Percentiles rank a stretch among this genome's conserved stretches.
phyloP scores from a whole-genome alignment of 2,888 invertebrate species.

The Xanthostigma xanthostigma region DNA sequence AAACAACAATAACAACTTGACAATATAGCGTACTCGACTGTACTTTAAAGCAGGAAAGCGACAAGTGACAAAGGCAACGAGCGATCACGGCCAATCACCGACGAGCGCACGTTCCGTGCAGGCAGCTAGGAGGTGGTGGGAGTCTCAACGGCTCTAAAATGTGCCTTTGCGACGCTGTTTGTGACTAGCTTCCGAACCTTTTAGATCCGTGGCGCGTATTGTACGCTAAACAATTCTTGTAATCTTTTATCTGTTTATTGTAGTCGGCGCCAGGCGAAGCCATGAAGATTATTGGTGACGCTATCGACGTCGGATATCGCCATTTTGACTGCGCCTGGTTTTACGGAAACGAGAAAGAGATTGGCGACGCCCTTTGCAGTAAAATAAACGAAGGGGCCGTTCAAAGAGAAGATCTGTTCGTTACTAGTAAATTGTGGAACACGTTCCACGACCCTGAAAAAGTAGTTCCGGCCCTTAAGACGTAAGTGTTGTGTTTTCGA shows the following conservation, averaged over 20 bases:
- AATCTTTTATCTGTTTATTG: conserved; percentile 7
- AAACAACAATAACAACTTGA: too few species aligned
- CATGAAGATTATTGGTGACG: conserved; percentile 51
- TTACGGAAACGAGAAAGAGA: conserved; percentile 63
- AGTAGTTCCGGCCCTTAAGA: conserved; percentile 23
- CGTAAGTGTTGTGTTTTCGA: too few species aligned
- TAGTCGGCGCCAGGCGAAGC: conserved; percentile 55
- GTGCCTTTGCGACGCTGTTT: too few species aligned
- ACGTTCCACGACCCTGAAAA: conserved; percentile 63
- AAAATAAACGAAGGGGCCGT: conserved; percentile 51
- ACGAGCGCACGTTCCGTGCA: too few species aligned
- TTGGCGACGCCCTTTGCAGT: conserved; percentile 50
- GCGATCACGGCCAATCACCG: too few species aligned
- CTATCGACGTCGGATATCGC: conserved; percentile 64
- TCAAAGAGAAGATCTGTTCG: conserved; percentile 53
- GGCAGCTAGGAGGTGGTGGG: too few species aligned
- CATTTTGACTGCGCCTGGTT: conserved; percentile 63
- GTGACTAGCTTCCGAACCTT: too few species aligned
- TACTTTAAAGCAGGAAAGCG: too few species aligned
- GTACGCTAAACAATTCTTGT: neutral
- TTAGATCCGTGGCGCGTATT: too few species aligned
- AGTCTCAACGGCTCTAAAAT: too few species aligned
- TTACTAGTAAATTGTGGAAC: conserved; percentile 78
- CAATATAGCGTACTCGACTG: too few species aligned
- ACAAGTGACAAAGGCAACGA: too few species aligned